Percentiles rank a stretch among this genome's conserved stretches.
Evolutionary conservation across 2,888 invertebrate genomes (phyloP).

Genomic region (Tetramorium bicarinatum): DNA sequence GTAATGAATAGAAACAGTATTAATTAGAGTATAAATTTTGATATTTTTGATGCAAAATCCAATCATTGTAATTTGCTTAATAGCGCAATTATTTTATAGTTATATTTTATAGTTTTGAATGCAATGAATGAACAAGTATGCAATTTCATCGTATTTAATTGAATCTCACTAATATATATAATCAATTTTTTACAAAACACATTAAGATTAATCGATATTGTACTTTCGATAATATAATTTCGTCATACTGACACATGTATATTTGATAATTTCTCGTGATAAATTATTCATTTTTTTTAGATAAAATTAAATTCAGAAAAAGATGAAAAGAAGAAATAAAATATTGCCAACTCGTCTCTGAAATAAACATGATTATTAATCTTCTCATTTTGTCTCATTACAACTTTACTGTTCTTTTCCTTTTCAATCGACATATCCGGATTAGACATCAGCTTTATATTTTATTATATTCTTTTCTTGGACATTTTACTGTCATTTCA

Average conservation of each 20-base stretch:
- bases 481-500: neutral
- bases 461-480: neutral
- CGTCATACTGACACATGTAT: neutral
- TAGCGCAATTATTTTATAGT: constrained; percentile 24
- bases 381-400: neutral
- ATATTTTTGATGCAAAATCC: constrained; percentile 18
- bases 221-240: constrained; percentile 2
- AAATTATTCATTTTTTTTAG: constrained; percentile 32
- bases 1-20: constrained; percentile 13
- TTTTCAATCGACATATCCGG: neutral
- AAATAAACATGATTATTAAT: constrained; percentile 35
- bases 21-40: constrained; percentile 36
- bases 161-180: neutral
- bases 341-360: constrained; percentile 41
- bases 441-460: neutral
- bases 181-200: neutral
- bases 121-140: no score
- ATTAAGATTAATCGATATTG: constrained; percentile 2
- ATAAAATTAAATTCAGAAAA: constrained; percentile 23
- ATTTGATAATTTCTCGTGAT: neutral
- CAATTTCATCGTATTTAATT: constrained; percentile 23
- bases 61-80: constrained; percentile 44
- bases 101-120: no score
- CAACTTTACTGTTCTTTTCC: neutral
- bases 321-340: constrained; percentile 9